Percentiles rank a stretch among this genome's conserved stretches.
Evolutionary conservation across 2,113 vertebrate genomes (phyloP).

Genomic region (Galemys pyrenaicus): DNA sequence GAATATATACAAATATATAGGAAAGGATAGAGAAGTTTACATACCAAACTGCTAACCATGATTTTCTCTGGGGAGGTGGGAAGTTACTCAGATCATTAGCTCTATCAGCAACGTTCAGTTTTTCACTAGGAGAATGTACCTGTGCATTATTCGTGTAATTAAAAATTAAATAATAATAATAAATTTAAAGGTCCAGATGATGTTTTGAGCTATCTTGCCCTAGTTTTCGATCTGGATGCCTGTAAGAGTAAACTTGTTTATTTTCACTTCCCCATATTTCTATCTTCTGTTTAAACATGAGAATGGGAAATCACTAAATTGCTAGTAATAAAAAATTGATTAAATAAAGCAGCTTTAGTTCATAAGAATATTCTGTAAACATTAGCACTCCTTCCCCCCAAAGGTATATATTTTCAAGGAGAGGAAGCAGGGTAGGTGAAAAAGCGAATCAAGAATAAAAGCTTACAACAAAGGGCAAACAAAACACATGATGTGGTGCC

Average conservation of each 20-base stretch:
- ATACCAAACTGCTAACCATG: neutral
- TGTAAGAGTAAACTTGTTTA: neutral
- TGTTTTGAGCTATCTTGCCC: neutral
- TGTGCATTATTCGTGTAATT: neutral
- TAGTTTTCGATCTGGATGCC: neutral
- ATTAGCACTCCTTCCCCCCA: neutral
- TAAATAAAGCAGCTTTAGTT: constrained; percentile 7
- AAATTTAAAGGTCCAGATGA: neutral
- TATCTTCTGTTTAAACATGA: neutral
- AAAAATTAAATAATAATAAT: constrained; percentile 28
- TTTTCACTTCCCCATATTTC: neutral
- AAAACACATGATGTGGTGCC: neutral
- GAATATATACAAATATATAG: neutral
- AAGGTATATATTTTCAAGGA: neutral
- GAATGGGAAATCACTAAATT: neutral
- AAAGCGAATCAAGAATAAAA: neutral
- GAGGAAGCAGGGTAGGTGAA: neutral
- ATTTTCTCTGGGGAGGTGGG: neutral
- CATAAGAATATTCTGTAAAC: neutral
- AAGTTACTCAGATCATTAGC: neutral
- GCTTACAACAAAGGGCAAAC: neutral
- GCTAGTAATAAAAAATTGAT: neutral
- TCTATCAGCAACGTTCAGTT: neutral
- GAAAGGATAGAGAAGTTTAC: neutral
- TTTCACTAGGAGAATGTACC: neutral